Conservation (phyloP, 2,888 invertebrate genomes). For the Xanthorhoe designata region DNA sequence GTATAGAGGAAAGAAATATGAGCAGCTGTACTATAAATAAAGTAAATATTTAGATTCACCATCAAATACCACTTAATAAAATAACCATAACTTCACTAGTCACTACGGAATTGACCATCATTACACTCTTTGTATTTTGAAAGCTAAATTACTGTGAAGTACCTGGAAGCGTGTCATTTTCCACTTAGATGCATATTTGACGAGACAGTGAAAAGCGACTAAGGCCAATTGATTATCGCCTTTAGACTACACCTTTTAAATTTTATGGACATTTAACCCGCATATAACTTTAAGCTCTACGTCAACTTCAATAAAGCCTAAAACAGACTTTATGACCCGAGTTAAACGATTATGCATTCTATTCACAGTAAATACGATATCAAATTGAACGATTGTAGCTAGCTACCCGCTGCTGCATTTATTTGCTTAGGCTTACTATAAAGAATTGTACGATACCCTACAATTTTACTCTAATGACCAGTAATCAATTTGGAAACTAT, state of each 20-base stretch:
- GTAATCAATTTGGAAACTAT: constrained; percentile 15
- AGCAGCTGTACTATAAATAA: neutral
- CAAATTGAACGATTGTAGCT: neutral
- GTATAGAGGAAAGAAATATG: too few species aligned
- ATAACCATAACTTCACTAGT: constrained; percentile 44
- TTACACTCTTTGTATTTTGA: constrained; percentile 48
- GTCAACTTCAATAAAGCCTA: constrained; percentile 2
- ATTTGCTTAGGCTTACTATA: constrained; percentile 11
- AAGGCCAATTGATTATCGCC: constrained; percentile 51
- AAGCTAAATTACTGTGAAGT: constrained; percentile 51
- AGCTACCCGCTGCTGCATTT: constrained; percentile 8
- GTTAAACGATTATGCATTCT: neutral
- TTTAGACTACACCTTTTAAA: constrained; percentile 38
- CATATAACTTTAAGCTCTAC: neutral
- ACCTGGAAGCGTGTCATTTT: constrained; percentile 49
- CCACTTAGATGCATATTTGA: constrained; percentile 59
- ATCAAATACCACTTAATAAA: constrained; percentile 48
- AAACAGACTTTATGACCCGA: neutral
- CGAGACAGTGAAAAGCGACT: constrained; percentile 46
- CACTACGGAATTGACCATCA: constrained; percentile 51
- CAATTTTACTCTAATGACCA: constrained; percentile 10
- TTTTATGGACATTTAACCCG: constrained; percentile 21
- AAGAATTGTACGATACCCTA: constrained; percentile 6
- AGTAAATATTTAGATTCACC: constrained; percentile 14
- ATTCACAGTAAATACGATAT: constrained; percentile 8